Base-by-base conservation (phyloP, 2,888 invertebrate species). In the Mycalesis mineus region DNA sequence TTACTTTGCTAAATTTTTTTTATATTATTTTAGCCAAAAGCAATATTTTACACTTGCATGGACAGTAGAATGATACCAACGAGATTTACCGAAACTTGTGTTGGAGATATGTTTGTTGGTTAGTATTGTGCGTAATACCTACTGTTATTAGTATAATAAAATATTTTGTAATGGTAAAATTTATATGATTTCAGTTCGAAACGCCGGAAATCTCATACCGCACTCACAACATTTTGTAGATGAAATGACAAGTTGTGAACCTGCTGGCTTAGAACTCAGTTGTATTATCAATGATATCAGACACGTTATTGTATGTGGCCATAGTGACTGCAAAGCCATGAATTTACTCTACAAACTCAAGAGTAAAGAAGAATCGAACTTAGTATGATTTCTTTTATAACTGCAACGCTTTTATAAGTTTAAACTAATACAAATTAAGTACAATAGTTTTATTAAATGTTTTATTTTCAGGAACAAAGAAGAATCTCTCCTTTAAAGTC, bases 241-340 rank as follows among this genome's bases (percentile, higher is more conserved):
- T 71, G 96, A 97, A 78, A 92, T 95, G 73, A 96, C 96, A 5
- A 96, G 97, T 70, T 97, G 97, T 68, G 98, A 99, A 84, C 97
- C 98, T 7, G 98, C 98, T 6, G 98, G 98, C 4, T 84, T 99
- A 67, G 98, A 99, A 85, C 91, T 99, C 54, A 98, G 97, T 22
- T 98, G 98, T 79, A 93, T 98, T 15, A 92, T 97, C 40, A 97
- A 98, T 76, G 93, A 96, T 69, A 96, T 98, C 65, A 91, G 95
- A 60, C 97, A 98, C 75, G 94, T 98, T 40, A 96, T 98, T 63
- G 97, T 99, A 2, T 98, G 98, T 77, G 99, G 99, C 0, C 98
- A 99, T 78, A 98, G 98, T 62, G 98, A 99, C 78, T 99, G 99
- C 80, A 98, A 98, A 92, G 98, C 98, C 2, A 98, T 98, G 94